A percentile compares a stretch with the other conserved stretches of the same genome.
Evolutionary conservation across 1,140 invertebrate species (phyloP).

Genomic region (Eriocheir sinensis): DNA sequence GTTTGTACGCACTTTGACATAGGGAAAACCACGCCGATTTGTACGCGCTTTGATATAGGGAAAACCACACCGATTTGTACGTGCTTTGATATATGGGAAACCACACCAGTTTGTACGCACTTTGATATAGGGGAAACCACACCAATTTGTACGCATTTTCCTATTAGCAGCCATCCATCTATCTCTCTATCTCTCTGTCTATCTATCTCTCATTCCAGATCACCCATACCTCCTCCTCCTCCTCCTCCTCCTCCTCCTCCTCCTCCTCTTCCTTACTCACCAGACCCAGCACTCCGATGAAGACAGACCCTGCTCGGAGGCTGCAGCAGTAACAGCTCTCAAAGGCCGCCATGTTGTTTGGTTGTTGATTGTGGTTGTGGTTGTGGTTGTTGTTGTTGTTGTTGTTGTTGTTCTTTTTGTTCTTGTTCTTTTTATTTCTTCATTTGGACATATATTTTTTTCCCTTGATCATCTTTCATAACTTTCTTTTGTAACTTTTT

Average conservation of each 20-base stretch:
- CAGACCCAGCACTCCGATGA: slow-evolving; percentile 59
- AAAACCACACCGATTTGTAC: too few relatives aligned
- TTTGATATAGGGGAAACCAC: too few relatives aligned
- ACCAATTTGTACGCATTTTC: too few relatives aligned
- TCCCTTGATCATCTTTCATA: not conserved
- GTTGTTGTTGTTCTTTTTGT: not conserved
- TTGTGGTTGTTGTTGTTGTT: not conserved
- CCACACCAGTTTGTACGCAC: too few relatives aligned
- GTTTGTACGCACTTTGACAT: too few relatives aligned
- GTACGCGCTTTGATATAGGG: too few relatives aligned
- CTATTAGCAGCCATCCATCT: too few relatives aligned
- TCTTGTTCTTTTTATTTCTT: not conserved
- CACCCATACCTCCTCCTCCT: not conserved
- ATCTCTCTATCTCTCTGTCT: too few relatives aligned
- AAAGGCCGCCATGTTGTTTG: slow-evolving; percentile 57
- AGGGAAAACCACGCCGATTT: too few relatives aligned
- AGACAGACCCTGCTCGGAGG: slow-evolving; percentile 53
- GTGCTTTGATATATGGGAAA: too few relatives aligned
- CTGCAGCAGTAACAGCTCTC: slow-evolving; percentile 70
- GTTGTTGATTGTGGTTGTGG: not conserved
- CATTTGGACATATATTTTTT: not conserved
- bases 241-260: not conserved
- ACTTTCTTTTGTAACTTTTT: not conserved
- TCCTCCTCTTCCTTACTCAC: slow-evolving; percentile 41
- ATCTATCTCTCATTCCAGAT: not conserved